Percentiles rank a stretch among this genome's conserved stretches.
Conservation (phyloP, 2,797 vertebrate species). For the Trematomus bernacchii region DNA sequence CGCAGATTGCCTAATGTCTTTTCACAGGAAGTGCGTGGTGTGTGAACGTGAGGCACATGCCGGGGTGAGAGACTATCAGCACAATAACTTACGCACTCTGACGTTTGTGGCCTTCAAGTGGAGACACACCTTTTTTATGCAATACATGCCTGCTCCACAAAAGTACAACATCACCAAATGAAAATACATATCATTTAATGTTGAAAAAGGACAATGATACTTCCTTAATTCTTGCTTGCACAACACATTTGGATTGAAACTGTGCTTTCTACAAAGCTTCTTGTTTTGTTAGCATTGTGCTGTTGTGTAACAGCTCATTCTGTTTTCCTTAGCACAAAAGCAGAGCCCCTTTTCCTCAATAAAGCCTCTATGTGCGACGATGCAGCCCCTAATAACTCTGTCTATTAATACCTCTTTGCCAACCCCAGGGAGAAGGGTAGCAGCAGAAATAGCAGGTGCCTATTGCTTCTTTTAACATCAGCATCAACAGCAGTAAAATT, state of each 20-base stretch:
- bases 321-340: slow-evolving; percentile 58
- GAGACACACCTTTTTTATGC: slow-evolving; percentile 66
- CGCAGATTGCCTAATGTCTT: slow-evolving; percentile 58
- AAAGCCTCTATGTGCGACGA: slow-evolving; percentile 72
- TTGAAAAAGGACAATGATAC: neutral
- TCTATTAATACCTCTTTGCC: slow-evolving; percentile 88
- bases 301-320: slow-evolving; percentile 66
- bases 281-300: slow-evolving; percentile 37
- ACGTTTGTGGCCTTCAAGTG: slow-evolving; percentile 42
- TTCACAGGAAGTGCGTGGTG: slow-evolving; percentile 62
- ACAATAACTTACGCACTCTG: slow-evolving; percentile 51
- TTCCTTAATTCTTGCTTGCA: neutral
- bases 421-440: slow-evolving; percentile 79
- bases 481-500: slow-evolving; percentile 97
- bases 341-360: slow-evolving; percentile 40
- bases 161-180: neutral
- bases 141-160: slow-evolving; percentile 33
- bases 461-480: slow-evolving; percentile 94
- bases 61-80: slow-evolving; percentile 36
- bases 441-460: slow-evolving; percentile 94
- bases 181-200: neutral
- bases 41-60: neutral
- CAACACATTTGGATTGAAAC: slow-evolving; percentile 1
- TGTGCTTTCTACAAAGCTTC: neutral
- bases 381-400: slow-evolving; percentile 82